Conservation (phyloP, 1,140 invertebrate genomes). For the Tetramorium alpestre region DNA sequence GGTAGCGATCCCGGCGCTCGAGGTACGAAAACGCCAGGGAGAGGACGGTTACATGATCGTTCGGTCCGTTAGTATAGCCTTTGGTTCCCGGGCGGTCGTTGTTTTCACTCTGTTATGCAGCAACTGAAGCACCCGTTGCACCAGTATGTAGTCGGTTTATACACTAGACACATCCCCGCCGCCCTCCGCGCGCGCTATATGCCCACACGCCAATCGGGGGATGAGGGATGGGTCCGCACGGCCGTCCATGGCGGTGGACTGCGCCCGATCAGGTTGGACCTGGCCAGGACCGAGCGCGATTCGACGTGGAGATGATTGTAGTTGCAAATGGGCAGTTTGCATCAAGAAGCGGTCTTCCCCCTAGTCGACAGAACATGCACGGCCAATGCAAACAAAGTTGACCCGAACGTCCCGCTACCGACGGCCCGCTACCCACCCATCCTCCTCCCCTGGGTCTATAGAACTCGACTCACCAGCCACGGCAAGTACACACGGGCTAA, state of each 20-base stretch:
- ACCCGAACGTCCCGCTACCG: constrained; percentile 78
- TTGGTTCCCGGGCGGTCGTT: constrained; percentile 80
- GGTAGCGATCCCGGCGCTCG: constrained; percentile 48
- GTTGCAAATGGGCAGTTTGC: constrained; percentile 85
- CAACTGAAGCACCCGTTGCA: constrained; percentile 79
- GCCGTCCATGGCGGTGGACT: constrained; percentile 66
- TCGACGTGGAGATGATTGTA: constrained; percentile 84
- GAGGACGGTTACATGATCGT: constrained; percentile 65
- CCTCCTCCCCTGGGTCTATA: constrained; percentile 58
- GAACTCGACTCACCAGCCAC: constrained; percentile 66
- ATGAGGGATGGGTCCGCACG: constrained; percentile 69
- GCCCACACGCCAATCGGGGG: constrained; percentile 69
- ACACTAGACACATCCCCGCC: constrained; percentile 71
- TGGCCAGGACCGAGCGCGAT: constrained; percentile 70
- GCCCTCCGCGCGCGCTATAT: constrained; percentile 61
- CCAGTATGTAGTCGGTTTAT: constrained; percentile 82
- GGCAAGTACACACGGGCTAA: constrained; percentile 76
- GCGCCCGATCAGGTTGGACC: constrained; percentile 34
- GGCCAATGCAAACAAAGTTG: constrained; percentile 84
- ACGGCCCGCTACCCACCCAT: constrained; percentile 54
- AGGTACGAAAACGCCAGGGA: constrained; percentile 53
- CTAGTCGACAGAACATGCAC: constrained; percentile 79
- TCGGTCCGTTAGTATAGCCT: constrained; percentile 77
- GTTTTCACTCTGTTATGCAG: constrained; percentile 83
- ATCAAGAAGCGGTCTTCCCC: constrained; percentile 81